These are phyloP conservation scores for Diaphora mendica DNA, from an alignment of 2,888 invertebrate species.

Conservation along the genomic window DNA sequence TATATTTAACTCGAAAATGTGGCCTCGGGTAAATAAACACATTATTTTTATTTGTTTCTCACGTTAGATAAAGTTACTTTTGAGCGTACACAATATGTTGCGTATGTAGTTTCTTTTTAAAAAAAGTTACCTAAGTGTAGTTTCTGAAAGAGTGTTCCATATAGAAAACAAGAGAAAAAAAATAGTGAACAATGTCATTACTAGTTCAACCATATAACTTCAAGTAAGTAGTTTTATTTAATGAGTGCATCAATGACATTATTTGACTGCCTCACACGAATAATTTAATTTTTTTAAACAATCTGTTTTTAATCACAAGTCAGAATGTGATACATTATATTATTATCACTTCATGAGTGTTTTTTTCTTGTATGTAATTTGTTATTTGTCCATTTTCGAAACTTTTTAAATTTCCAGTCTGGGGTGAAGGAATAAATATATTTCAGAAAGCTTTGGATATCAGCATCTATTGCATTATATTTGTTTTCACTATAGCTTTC, in stretches of 20 bases:
- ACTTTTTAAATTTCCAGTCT: background rate
- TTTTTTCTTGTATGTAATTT: no score
- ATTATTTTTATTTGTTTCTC: background rate
- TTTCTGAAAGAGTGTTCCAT: background rate
- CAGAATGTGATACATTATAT: background rate
- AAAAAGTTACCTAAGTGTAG: background rate
- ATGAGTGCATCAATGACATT: no score
- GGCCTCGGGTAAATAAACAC: slow-evolving; percentile 3
- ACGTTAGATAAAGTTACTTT: background rate
- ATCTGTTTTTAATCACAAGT: background rate
- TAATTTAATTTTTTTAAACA: background rate
- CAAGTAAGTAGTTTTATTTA: no score
- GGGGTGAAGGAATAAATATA: background rate
- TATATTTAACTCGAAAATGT: slow-evolving; percentile 9
- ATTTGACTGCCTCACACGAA: no score
- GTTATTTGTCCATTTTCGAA: no score
- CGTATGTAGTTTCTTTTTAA: background rate
- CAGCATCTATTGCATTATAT: background rate
- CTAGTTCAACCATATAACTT: no score
- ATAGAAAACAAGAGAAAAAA: no score
- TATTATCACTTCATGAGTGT: no score
- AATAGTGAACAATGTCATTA: no score
- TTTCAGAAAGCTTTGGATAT: background rate
- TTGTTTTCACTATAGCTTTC: background rate
- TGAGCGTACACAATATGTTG: background rate